Percentiles rank a stretch among this genome's conserved stretches.
These are phyloP conservation scores for Rhagonycha fulva DNA, from an alignment of 2,888 invertebrate genomes.

Conservation along the genomic window DNA sequence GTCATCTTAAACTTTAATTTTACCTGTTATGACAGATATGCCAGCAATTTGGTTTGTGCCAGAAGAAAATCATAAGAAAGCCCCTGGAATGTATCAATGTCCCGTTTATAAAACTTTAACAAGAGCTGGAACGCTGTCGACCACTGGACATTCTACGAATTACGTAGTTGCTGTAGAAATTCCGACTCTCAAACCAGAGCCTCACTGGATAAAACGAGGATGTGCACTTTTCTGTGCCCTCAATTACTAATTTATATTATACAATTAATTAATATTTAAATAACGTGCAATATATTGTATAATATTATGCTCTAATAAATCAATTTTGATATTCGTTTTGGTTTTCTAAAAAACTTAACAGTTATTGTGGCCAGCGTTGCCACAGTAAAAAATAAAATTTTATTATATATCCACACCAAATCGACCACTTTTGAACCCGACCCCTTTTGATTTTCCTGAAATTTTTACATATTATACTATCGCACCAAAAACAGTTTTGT, in stretches of 20 bases:
- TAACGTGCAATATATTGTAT: too few relatives aligned
- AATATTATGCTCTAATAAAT: too few relatives aligned
- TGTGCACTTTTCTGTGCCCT: slow-evolving; percentile 63
- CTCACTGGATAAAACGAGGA: slow-evolving; percentile 67
- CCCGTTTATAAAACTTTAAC: slow-evolving; percentile 70
- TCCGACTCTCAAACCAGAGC: slow-evolving; percentile 59
- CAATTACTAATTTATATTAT: slow-evolving; percentile 52
- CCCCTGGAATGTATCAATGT: slow-evolving; percentile 60
- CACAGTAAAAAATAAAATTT: too few relatives aligned
- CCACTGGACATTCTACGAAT: slow-evolving; percentile 72
- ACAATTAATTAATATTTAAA: neutral
- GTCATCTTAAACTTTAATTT: neutral
- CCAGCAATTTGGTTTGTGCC: slow-evolving; percentile 72
- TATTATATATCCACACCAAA: too few relatives aligned
- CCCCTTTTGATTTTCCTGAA: too few relatives aligned
- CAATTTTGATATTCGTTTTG: too few relatives aligned
- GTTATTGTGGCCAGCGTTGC: too few relatives aligned
- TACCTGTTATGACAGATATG: slow-evolving; percentile 60
- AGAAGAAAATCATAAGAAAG: slow-evolving; percentile 62
- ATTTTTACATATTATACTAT: too few relatives aligned
- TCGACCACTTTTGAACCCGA: too few relatives aligned
- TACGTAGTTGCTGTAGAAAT: slow-evolving; percentile 66
- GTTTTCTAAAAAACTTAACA: too few relatives aligned
- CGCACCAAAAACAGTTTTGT: too few relatives aligned
- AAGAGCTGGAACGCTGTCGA: slow-evolving; percentile 66